phyloP scores from a whole-genome alignment of 2,888 invertebrate genomes.

The Lithophane socia region DNA sequence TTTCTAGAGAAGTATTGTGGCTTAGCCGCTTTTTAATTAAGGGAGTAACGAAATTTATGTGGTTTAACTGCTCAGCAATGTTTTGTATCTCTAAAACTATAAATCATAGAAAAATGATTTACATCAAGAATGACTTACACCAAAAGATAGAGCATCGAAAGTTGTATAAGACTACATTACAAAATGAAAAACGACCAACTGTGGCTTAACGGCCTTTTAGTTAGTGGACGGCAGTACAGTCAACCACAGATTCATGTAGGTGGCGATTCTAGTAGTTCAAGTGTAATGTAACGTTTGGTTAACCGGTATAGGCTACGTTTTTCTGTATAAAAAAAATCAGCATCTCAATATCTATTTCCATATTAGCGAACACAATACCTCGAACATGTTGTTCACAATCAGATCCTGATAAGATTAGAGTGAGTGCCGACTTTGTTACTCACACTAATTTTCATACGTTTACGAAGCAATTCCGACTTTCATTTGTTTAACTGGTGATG shows the following conservation, averaged over 20 bases:
- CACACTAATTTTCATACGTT: conserved; percentile 19
- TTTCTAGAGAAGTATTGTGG: too few species aligned
- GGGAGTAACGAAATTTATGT: too few species aligned
- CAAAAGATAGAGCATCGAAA: too few species aligned
- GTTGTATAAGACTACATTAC: too few species aligned
- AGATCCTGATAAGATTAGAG: conserved; percentile 37
- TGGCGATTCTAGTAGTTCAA: background rate
- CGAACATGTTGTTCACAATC: conserved; percentile 17
- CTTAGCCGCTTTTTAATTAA: too few species aligned
- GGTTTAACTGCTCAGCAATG: too few species aligned
- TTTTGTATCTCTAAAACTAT: too few species aligned
- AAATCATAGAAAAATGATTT: too few species aligned
- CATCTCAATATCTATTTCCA: conserved; percentile 18
- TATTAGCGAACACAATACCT: conserved; percentile 17
- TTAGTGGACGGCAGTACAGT: too few species aligned
- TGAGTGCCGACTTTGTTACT: conserved; percentile 14
- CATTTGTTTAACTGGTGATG: conserved; percentile 21
- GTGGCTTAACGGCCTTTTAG: too few species aligned
- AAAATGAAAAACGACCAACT: too few species aligned
- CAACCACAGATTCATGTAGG: background rate
- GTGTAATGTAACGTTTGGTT: background rate
- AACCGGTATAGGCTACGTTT: background rate
- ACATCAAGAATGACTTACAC: too few species aligned
- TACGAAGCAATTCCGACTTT: conserved; percentile 19
- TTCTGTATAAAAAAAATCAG: conserved; percentile 9